A percentile compares a stretch with the other conserved stretches of the same genome.
These are phyloP conservation scores for Champsocephalus gunnari DNA, from an alignment of 2,797 vertebrate species.

Conservation along the genomic window DNA sequence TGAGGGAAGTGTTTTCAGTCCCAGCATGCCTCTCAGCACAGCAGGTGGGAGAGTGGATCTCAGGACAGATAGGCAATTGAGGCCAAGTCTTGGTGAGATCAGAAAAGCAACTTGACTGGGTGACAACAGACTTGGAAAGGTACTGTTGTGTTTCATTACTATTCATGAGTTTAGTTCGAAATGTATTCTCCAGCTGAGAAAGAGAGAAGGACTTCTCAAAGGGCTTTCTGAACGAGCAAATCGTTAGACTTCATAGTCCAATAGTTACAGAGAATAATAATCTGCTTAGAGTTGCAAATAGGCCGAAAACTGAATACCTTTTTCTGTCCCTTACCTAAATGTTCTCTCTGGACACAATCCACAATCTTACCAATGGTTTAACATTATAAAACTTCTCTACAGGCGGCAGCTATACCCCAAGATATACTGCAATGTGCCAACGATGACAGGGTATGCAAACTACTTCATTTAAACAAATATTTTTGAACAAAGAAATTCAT, in stretches of 20 bases:
- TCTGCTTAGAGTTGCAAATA: not conserved
- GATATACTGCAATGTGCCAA: not conserved
- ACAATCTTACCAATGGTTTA: not conserved
- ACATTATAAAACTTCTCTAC: not conserved
- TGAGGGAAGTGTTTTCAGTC: constrained; percentile 27
- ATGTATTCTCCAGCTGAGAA: constrained; percentile 34
- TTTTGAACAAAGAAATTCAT: too few relatives aligned
- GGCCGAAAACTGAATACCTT: not conserved
- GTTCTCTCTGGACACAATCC: not conserved
- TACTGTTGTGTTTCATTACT: constrained; percentile 62
- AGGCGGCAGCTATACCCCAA: not conserved
- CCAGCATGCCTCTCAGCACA: constrained; percentile 48
- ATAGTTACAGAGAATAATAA: constrained; percentile 27
- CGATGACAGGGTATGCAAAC: not conserved
- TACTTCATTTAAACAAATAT: not conserved
- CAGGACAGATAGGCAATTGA: constrained; percentile 40
- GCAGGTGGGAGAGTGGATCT: constrained; percentile 46
- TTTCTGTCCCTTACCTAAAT: not conserved
- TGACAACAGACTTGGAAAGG: constrained; percentile 57
- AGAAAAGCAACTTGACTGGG: constrained; percentile 53
- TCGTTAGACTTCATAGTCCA: constrained; percentile 24
- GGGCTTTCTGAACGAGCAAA: constrained; percentile 27
- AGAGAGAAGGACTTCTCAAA: constrained; percentile 31
- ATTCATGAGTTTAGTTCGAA: constrained; percentile 67
- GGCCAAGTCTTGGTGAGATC: constrained; percentile 48